phyloP scores from a whole-genome alignment of 64 coral and sea anemone species.

The Montipora efflorescens region DNA sequence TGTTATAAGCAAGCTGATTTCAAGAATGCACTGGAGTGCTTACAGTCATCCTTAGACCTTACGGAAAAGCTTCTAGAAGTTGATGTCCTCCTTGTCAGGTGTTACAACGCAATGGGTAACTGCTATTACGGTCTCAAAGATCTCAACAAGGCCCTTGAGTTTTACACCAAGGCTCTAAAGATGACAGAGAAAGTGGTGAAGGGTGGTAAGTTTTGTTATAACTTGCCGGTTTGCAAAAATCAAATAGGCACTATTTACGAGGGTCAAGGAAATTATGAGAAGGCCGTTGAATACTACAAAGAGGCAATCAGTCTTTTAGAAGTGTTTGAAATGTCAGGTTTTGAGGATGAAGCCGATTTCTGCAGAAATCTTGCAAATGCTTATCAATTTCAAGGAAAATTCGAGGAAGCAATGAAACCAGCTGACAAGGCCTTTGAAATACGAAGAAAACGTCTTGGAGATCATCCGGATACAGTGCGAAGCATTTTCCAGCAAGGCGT shows the following conservation, averaged over 20 bases:
- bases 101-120: constrained; percentile 57
- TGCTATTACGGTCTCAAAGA: constrained; percentile 1
- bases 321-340: constrained; percentile 22
- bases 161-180: constrained; percentile 31
- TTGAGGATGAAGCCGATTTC: constrained; percentile 15
- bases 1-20: neutral
- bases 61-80: neutral
- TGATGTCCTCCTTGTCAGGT: constrained; percentile 20
- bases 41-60: constrained; percentile 19
- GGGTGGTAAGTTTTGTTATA: neutral
- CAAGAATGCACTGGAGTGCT: neutral
- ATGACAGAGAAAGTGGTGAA: neutral
- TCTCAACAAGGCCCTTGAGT: neutral
- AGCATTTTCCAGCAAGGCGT: constrained; percentile 48
- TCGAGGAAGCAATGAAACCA: neutral
- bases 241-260: constrained; percentile 22
- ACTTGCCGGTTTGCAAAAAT: constrained; percentile 44
- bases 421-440: constrained; percentile 40
- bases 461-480: constrained; percentile 21
- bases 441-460: constrained; percentile 15
- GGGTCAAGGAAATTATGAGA: neutral
- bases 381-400: neutral
- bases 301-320: constrained; percentile 44
- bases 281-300: constrained; percentile 31
- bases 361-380: constrained; percentile 47